Percentiles rank a stretch among this genome's conserved stretches.
Conservation (phyloP, 1,140 invertebrate genomes). For the Nymphalis io region DNA sequence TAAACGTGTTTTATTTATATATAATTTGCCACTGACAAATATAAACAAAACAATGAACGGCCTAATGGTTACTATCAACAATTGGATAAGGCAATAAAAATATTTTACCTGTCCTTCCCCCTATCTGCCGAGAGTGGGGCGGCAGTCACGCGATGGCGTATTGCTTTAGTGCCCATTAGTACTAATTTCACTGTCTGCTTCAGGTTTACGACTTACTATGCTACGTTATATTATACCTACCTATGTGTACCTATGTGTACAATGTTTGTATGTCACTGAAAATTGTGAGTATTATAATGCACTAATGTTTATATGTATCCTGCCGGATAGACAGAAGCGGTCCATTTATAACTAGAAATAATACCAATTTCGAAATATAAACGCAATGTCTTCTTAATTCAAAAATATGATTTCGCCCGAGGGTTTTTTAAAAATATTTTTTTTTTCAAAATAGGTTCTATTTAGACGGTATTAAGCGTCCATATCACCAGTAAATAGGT, state of each 20-base stretch:
- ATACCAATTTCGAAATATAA: neutral
- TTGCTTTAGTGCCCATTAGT: conserved; percentile 56
- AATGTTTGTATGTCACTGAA: neutral
- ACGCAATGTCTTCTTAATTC: neutral
- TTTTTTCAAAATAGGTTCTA: too few species aligned
- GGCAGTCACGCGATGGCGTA: conserved; percentile 58
- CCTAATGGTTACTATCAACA: conserved; percentile 60
- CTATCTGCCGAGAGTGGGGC: conserved; percentile 40
- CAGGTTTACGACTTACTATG: conserved; percentile 51
- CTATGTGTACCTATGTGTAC: neutral
- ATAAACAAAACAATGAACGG: conserved; percentile 56
- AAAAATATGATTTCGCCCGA: too few species aligned
- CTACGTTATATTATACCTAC: conserved; percentile 25
- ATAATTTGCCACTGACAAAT: conserved; percentile 22
- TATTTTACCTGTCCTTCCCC: conserved; percentile 62
- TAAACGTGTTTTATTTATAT: too few species aligned
- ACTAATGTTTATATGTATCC: neutral
- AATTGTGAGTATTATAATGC: neutral
- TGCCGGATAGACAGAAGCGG: neutral
- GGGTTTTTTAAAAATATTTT: too few species aligned
- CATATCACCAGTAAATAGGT: too few species aligned
- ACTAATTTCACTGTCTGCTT: conserved; percentile 59
- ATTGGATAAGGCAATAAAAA: conserved; percentile 65
- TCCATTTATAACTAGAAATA: neutral
- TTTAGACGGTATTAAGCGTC: too few species aligned